Percentiles rank a stretch among this genome's conserved stretches.
Evolutionary conservation across 1,140 invertebrate species (phyloP).

Genomic region (Gryllus bimaculatus): DNA sequence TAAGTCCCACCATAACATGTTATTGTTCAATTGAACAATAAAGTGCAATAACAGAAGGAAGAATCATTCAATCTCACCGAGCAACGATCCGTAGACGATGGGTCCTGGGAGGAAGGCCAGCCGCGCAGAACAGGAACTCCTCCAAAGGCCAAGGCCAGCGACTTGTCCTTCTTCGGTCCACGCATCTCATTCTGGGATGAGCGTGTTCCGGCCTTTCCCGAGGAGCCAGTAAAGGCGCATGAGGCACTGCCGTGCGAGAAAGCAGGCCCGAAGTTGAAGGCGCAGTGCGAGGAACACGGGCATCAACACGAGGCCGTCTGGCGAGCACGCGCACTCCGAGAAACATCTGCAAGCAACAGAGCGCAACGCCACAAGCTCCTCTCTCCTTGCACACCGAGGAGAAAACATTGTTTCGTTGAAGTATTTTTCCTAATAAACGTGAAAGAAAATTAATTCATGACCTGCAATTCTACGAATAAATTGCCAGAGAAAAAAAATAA

Average conservation of each 20-base stretch:
- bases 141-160: conserved; percentile 50
- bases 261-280: conserved; percentile 3
- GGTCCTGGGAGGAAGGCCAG: conserved; percentile 55
- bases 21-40: too few species aligned
- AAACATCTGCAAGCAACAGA: background rate
- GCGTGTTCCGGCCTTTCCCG: conserved; percentile 50
- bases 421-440: too few species aligned
- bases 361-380: too few species aligned
- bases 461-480: too few species aligned
- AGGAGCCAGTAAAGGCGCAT: conserved; percentile 45
- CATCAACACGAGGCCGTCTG: background rate
- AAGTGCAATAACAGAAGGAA: too few species aligned
- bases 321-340: background rate
- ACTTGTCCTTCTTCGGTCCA: conserved; percentile 49
- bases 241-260: conserved; percentile 27
- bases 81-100: conserved; percentile 53
- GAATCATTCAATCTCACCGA: conserved; percentile 29
- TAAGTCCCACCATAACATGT: too few species aligned
- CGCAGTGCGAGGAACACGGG: conserved; percentile 3
- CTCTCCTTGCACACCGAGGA: too few species aligned
- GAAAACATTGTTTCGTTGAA: too few species aligned
- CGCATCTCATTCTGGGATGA: conserved; percentile 43
- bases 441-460: too few species aligned
- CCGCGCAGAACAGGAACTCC: conserved; percentile 49
- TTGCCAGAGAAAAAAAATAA: too few species aligned